Conservation (phyloP, 2,888 invertebrate genomes). For the Amitus sp. region DNA sequence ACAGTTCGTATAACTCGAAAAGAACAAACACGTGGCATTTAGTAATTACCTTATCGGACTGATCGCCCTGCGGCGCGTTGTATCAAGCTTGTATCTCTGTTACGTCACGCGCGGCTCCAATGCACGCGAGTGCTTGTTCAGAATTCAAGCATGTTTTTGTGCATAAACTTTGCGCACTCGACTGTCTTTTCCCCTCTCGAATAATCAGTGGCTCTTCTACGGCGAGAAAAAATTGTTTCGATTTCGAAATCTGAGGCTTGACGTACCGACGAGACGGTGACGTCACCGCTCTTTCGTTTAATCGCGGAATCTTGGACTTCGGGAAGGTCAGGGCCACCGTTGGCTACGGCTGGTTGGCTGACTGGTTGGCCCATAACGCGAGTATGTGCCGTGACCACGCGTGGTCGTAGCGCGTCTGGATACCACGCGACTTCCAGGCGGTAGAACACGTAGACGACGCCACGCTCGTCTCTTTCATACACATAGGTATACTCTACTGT, state of each 20-base stretch:
- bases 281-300: constrained; percentile 47
- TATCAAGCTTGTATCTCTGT: constrained; percentile 60
- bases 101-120: constrained; percentile 55
- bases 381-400: constrained; percentile 47
- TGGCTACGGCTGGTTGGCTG: too few relatives aligned
- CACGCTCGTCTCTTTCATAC: constrained; percentile 27
- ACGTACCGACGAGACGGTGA: constrained; percentile 44
- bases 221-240: neutral
- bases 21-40: constrained; percentile 53
- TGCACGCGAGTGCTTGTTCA: constrained; percentile 50
- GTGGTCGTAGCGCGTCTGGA: constrained; percentile 44
- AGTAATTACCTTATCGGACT: constrained; percentile 60
- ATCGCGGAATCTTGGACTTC: constrained; percentile 44
- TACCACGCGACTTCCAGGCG: too few relatives aligned
- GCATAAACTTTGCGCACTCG: constrained; percentile 4
- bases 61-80: constrained; percentile 54
- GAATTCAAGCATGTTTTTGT: constrained; percentile 11
- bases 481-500: too few relatives aligned
- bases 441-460: constrained; percentile 26
- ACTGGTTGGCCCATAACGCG: constrained; percentile 42
- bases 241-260: too few relatives aligned
- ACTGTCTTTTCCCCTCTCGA: neutral
- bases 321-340: constrained; percentile 57
- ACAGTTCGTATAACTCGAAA: constrained; percentile 31
- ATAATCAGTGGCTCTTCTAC: neutral